phyloP scores from a whole-genome alignment of 37 sponge, comb jelly and placozoan species.

The Chondrosia reniformis region DNA sequence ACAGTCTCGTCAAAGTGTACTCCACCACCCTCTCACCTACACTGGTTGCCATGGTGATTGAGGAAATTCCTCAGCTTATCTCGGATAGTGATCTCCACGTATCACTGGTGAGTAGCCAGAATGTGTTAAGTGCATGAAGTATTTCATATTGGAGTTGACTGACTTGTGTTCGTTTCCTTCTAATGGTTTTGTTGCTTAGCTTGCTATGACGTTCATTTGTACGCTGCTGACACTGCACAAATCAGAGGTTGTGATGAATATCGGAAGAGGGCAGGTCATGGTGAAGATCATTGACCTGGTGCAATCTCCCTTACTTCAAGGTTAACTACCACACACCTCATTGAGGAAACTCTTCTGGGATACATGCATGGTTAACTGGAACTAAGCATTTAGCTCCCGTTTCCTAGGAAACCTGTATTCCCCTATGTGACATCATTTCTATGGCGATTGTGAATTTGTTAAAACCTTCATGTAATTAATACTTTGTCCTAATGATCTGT shows the following conservation, averaged over 20 bases:
- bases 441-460: too few relatives aligned
- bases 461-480: too few relatives aligned
- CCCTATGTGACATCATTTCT: too few relatives aligned
- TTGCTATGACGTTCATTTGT: neutral
- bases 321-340: slow-evolving; percentile 9
- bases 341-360: neutral
- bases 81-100: slow-evolving; percentile 92
- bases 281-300: slow-evolving; percentile 53
- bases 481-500: too few relatives aligned
- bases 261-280: slow-evolving; percentile 38
- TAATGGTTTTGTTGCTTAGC: too few relatives aligned
- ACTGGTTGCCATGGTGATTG: slow-evolving; percentile 59
- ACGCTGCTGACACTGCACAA: neutral
- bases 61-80: slow-evolving; percentile 85
- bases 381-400: too few relatives aligned
- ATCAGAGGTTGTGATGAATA: neutral
- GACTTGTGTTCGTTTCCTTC: neutral
- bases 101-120: slow-evolving; percentile 47
- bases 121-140: slow-evolving; percentile 29
- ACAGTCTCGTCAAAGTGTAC: slow-evolving; percentile 67
- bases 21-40: slow-evolving; percentile 39
- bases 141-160: neutral
- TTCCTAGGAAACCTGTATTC: too few relatives aligned
- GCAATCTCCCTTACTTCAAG: slow-evolving; percentile 78
- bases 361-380: too few relatives aligned